Evolutionary conservation across 1,140 invertebrate species (phyloP).

Genomic region (Mizuhopecten yessoensis): DNA sequence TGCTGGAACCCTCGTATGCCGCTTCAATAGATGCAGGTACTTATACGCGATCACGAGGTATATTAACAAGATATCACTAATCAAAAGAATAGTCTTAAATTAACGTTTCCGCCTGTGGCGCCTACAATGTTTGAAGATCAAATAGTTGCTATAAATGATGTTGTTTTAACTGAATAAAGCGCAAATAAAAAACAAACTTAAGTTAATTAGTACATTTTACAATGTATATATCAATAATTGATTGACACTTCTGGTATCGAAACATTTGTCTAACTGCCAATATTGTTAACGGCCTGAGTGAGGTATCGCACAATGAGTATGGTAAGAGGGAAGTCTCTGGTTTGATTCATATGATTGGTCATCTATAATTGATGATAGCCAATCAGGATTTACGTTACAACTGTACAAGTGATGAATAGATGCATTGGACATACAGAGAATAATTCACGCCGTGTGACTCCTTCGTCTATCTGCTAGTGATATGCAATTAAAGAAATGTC

Average conservation of each 20-base stretch:
- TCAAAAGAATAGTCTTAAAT: not conserved
- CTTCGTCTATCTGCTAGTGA: no score
- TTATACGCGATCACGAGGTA: not conserved
- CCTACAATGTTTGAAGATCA: not conserved
- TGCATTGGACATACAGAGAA: not conserved
- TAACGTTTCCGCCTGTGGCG: not conserved
- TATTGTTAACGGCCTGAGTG: not conserved
- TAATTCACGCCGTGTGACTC: no score
- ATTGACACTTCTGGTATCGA: not conserved
- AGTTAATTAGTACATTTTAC: not conserved
- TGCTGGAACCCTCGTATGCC: no score
- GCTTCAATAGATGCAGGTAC: no score
- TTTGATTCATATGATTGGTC: not conserved
- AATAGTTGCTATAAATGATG: not conserved
- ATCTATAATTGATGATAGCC: not conserved
- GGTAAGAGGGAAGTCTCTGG: not conserved
- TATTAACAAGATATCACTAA: not conserved
- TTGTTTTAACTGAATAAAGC: not conserved
- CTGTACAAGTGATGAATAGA: not conserved
- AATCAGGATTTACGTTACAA: not conserved
- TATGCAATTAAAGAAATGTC: no score
- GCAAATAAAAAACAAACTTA: not conserved
- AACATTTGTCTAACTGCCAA: not conserved
- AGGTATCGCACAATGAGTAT: not conserved
- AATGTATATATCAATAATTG: conserved; percentile 5